A percentile compares a stretch with the other conserved stretches of the same genome.
phyloP scores from a whole-genome alignment of 2,797 vertebrate species.

The Paramormyrops hopkinsi region DNA sequence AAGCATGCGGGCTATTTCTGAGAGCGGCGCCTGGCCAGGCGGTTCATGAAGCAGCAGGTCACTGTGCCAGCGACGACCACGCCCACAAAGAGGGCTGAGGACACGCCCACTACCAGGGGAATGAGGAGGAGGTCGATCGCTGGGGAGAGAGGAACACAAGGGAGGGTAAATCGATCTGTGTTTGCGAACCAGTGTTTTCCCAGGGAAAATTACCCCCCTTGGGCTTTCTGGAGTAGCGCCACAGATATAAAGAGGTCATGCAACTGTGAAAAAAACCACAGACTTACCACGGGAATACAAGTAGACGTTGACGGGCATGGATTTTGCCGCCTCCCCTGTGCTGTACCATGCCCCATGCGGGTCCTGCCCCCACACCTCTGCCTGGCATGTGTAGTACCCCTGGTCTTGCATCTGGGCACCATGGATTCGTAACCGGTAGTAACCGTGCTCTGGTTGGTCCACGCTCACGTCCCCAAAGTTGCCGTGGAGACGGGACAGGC shows the following conservation, averaged over 20 bases:
- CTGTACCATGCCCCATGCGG: slow-evolving; percentile 76
- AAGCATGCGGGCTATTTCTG: slow-evolving; percentile 46
- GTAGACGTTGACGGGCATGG: slow-evolving; percentile 66
- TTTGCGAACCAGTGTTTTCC: background rate
- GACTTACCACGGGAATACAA: slow-evolving; percentile 73
- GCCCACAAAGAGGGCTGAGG: slow-evolving; percentile 74
- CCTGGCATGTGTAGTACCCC: slow-evolving; percentile 71
- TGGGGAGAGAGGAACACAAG: slow-evolving; percentile 34
- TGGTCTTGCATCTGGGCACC: slow-evolving; percentile 60
- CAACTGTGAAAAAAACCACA: background rate
- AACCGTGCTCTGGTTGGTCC: slow-evolving; percentile 57
- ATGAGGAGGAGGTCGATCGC: slow-evolving; percentile 75
- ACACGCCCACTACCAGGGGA: slow-evolving; percentile 72
- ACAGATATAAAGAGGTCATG: background rate
- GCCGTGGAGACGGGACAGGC: slow-evolving; percentile 57
- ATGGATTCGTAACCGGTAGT: slow-evolving; percentile 76
- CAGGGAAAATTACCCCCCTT: background rate
- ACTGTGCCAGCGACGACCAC: slow-evolving; percentile 70
- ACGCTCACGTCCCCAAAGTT: slow-evolving; percentile 67
- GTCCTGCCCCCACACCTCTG: slow-evolving; percentile 73
- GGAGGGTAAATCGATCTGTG: background rate
- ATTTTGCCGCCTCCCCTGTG: slow-evolving; percentile 61
- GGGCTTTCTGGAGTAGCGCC: background rate
- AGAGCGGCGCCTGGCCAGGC: slow-evolving; percentile 57
- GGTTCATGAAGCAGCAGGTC: slow-evolving; percentile 84